Evolutionary conservation across 2,888 invertebrate species (phyloP).

Genomic region (Caenorhabditis virilis): DNA sequence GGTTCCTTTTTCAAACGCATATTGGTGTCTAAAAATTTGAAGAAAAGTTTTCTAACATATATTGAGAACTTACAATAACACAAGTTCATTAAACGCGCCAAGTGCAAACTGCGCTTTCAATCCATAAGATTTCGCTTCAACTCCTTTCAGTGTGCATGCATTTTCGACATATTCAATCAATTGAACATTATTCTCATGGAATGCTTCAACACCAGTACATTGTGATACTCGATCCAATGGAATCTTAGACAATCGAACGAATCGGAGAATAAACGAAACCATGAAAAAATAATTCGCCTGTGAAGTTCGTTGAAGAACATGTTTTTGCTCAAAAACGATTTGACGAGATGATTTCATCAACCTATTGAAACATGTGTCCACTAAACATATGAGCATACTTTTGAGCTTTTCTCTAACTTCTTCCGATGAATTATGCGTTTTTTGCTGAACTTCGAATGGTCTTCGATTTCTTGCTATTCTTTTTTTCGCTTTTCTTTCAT

Average conservation of each 20-base stretch:
- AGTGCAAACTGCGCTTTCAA: slow-evolving; percentile 80
- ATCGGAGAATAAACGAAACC: slow-evolving; percentile 27
- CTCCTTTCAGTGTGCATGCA: slow-evolving; percentile 76
- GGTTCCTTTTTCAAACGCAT: slow-evolving; percentile 10
- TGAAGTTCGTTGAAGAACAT: slow-evolving; percentile 20
- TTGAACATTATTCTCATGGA: slow-evolving; percentile 92
- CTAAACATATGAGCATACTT: slow-evolving; percentile 90
- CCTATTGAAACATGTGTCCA: slow-evolving; percentile 89
- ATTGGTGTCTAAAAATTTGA: background rate
- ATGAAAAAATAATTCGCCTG: slow-evolving; percentile 38
- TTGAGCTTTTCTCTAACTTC: slow-evolving; percentile 86
- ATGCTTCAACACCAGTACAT: slow-evolving; percentile 86
- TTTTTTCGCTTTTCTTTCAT: slow-evolving; percentile 68
- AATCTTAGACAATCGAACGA: slow-evolving; percentile 10
- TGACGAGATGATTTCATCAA: slow-evolving; percentile 26
- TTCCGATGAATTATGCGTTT: slow-evolving; percentile 83
- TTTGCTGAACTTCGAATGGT: slow-evolving; percentile 72
- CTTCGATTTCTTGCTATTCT: slow-evolving; percentile 29
- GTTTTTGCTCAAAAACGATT: slow-evolving; percentile 24
- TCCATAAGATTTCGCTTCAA: slow-evolving; percentile 40
- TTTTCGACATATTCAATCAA: slow-evolving; percentile 71
- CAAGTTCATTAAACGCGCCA: slow-evolving; percentile 80
- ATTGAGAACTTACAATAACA: slow-evolving; percentile 76
- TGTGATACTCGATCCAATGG: slow-evolving; percentile 15
- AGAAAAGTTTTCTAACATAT: slow-evolving; percentile 3